These are phyloP conservation scores for Bombus haemorrhoidalis DNA, from an alignment of 1,140 invertebrate species.

Conservation along the genomic window DNA sequence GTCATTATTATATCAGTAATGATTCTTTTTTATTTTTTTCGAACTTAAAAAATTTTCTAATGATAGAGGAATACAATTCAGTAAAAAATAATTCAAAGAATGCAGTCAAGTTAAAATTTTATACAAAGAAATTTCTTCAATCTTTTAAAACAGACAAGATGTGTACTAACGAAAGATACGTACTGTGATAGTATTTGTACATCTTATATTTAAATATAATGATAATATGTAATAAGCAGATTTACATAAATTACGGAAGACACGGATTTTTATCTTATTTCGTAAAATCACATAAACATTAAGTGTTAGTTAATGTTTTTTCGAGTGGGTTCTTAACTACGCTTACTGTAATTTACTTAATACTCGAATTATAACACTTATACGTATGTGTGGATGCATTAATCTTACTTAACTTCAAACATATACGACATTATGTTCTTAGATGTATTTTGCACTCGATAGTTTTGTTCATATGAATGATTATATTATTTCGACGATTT, in stretches of 20 bases:
- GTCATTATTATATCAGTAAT: too few relatives aligned
- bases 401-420: background rate
- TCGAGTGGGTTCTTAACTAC: slow-evolving; percentile 23
- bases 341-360: background rate
- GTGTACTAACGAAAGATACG: background rate
- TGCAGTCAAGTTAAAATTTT: background rate
- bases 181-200: slow-evolving; percentile 7
- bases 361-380: slow-evolving; percentile 8
- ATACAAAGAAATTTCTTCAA: background rate
- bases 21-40: too few relatives aligned
- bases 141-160: background rate
- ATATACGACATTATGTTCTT: background rate
- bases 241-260: slow-evolving; percentile 48
- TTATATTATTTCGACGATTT: background rate
- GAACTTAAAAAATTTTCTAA: too few relatives aligned
- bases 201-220: slow-evolving; percentile 46
- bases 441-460: slow-evolving; percentile 17
- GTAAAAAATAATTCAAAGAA: too few relatives aligned
- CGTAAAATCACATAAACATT: slow-evolving; percentile 53
- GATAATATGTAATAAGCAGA: slow-evolving; percentile 38
- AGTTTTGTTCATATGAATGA: background rate
- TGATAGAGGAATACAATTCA: too few relatives aligned
- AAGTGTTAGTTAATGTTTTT: slow-evolving; percentile 40
- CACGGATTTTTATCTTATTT: slow-evolving; percentile 49
- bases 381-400: background rate